phyloP scores from a whole-genome alignment of 2,113 vertebrate genomes.

The Eulacestoma nigropectus region DNA sequence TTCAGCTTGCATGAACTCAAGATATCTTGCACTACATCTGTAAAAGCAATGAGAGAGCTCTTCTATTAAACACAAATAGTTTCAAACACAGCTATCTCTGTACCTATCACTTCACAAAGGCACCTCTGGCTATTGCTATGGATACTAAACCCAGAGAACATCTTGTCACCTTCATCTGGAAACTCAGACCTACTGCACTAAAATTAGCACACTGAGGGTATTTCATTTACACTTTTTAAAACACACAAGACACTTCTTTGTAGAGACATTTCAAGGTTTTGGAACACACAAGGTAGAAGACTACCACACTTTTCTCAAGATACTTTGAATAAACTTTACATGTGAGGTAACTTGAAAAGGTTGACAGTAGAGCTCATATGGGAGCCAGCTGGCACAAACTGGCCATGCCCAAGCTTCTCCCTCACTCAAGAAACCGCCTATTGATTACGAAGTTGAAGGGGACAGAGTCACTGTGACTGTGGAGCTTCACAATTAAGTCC shows the following conservation, averaged over 20 bases:
- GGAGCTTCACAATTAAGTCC: not conserved
- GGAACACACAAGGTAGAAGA: not conserved
- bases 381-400: not conserved
- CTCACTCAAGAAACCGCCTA: not conserved
- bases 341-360: not conserved
- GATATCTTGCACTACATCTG: not conserved
- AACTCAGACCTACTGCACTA: not conserved
- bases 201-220: not conserved
- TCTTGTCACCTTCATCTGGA: not conserved
- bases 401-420: not conserved
- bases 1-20: not conserved
- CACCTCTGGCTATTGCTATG: not conserved
- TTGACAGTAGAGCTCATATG: not conserved
- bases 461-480: not conserved
- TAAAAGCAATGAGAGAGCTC: not conserved
- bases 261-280: not conserved
- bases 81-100: not conserved
- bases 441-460: not conserved
- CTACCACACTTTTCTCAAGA: not conserved
- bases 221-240: not conserved
- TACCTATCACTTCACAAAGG: not conserved
- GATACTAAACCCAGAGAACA: not conserved
- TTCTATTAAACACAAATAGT: not conserved
- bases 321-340: not conserved
- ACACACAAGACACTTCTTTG: not conserved